Base-by-base conservation (phyloP, 2,797 vertebrate species). In the Gorsachius magnificus region DNA sequence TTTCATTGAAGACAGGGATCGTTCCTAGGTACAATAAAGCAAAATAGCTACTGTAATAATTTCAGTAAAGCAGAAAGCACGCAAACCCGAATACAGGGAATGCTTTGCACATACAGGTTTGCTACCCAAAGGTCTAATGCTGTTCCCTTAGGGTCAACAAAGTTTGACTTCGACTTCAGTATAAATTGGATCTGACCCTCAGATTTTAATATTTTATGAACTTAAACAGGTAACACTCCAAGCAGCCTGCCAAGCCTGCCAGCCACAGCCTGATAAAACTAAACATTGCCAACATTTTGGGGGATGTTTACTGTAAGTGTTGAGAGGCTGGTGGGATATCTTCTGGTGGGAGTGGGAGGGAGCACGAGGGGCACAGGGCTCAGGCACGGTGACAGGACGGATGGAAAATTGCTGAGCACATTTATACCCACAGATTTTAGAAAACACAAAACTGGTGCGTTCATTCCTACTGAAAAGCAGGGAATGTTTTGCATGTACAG, bases 241-340 rank as follows among this genome's bases (percentile, higher is more conserved):
- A 63, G 61, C 48, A 60, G 36, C 46, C 20, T 75, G 46, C 29
- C 15, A 5, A 88, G 60, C 36, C 85, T 48, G 18, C 28, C 53
- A 31, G 33, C 10, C 61, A 41, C 66, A 50, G 25, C 24, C 4
- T 5, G 38, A n/a, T 3, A 6, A 53, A 43, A 31, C 2, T 0
- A 38, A 83, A 57, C 2, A 29, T 2, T 45, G 21, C 21, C 78
- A 25, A 3, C 1, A 0, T 57, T 80, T 41, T 4, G 66, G 76
- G 76, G 57, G 75, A 5, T 20, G 43, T 61, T 70, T 21, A 0
- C 28, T 12, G 65, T 19, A 36, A 68, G 45, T 64, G 50, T 6
- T 12, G 58, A 24, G 66, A n/a, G 61, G 60, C 2, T 36, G 79
- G 83, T 33, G 75, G 76, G 43, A n/a, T 58, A 56, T 4, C 28